phyloP scores from a whole-genome alignment of 2,113 vertebrate species.

The Cyanoderma ruficeps region DNA sequence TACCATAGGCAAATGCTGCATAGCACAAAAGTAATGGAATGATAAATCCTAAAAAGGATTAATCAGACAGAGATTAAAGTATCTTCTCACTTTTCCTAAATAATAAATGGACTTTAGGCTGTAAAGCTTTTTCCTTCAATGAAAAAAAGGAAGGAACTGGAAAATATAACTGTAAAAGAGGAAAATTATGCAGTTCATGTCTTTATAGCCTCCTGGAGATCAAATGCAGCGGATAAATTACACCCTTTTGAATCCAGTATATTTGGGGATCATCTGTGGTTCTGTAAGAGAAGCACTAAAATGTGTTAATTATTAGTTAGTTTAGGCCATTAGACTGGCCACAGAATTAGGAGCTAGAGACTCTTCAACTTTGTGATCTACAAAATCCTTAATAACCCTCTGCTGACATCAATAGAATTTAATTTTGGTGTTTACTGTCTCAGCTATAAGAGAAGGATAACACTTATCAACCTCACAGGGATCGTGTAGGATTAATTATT shows the following conservation, averaged over 20 bases:
- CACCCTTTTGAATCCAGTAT: neutral
- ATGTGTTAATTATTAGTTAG: neutral
- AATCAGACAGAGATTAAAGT: neutral
- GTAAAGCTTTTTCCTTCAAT: neutral
- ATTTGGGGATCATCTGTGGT: neutral
- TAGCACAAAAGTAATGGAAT: neutral
- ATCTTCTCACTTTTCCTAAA: neutral
- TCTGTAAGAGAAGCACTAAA: neutral
- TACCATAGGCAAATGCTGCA: neutral
- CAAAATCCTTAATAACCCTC: constrained; percentile 9
- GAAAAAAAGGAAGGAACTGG: neutral
- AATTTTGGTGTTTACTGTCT: neutral
- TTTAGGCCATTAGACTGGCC: neutral
- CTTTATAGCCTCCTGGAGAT: neutral
- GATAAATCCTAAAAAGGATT: neutral
- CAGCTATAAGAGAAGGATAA: constrained; percentile 17
- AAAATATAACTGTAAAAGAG: neutral
- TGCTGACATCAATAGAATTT: constrained; percentile 17
- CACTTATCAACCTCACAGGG: neutral
- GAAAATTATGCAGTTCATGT: neutral
- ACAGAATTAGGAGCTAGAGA: neutral
- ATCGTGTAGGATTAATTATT: constrained; percentile 20
- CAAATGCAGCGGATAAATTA: neutral
- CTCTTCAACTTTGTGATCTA: neutral
- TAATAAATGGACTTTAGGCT: neutral